Percentiles rank a stretch among this genome's conserved stretches.
Evolutionary conservation across 2,113 vertebrate species (phyloP).

Genomic region (Micromys minutus): DNA sequence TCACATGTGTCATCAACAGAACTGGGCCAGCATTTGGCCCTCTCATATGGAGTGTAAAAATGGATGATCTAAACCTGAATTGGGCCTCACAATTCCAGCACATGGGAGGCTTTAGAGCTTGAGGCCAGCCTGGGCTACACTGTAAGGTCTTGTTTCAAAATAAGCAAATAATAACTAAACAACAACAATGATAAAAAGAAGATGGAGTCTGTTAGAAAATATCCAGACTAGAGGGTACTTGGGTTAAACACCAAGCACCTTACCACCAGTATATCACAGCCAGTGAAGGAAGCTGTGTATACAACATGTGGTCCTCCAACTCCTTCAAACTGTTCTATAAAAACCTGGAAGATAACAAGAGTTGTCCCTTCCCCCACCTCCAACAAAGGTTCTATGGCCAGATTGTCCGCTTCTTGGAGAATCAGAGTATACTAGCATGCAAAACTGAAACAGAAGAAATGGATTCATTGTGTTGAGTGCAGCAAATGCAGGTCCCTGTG

Average conservation of each 20-base stretch:
- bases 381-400: background rate
- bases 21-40: background rate
- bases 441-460: conserved; percentile 3
- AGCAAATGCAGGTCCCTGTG: background rate
- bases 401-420: conserved; percentile 5
- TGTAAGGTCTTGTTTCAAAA: background rate
- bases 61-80: background rate
- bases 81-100: background rate
- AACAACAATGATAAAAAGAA: no score
- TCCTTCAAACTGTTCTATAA: background rate
- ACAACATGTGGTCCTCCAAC: background rate
- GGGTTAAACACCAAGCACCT: background rate
- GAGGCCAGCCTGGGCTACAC: background rate
- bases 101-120: background rate
- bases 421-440: background rate
- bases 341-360: background rate
- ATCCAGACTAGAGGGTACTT: background rate
- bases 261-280: background rate
- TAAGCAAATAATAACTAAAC: no score
- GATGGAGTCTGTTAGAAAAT: background rate
- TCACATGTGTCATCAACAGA: background rate
- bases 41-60: background rate
- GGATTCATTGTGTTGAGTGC: background rate
- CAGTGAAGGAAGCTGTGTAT: background rate
- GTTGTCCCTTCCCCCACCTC: no score